These are phyloP conservation scores for Ischnus inquisitorius DNA, from an alignment of 2,888 invertebrate genomes.

Conservation along the genomic window DNA sequence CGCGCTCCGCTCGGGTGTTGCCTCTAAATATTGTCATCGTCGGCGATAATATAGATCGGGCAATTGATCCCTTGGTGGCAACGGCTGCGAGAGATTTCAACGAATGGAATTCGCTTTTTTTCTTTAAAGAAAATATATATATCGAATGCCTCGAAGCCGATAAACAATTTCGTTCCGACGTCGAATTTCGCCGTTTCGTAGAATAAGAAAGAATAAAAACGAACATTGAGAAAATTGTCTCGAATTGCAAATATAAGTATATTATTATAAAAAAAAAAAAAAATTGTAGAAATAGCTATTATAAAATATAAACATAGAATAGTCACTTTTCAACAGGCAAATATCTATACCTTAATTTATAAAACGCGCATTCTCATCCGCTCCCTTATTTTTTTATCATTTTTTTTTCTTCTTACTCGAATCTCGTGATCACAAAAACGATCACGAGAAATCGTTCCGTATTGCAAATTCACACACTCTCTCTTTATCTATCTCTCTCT, in stretches of 20 bases:
- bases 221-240: conserved; percentile 64
- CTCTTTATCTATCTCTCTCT: neutral
- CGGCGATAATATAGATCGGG: conserved; percentile 69
- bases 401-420: conserved; percentile 71
- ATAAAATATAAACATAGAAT: conserved; percentile 83
- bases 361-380: conserved; percentile 72
- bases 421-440: conserved; percentile 63
- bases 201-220: conserved; percentile 67
- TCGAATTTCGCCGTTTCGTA: conserved; percentile 42
- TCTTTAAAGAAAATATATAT: conserved; percentile 15
- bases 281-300: conserved; percentile 80
- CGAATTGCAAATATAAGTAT: conserved; percentile 74
- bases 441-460: conserved; percentile 64
- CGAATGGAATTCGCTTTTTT: neutral
- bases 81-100: neutral
- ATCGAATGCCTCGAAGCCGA: conserved; percentile 21
- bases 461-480: conserved; percentile 58
- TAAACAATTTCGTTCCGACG: conserved; percentile 55
- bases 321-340: conserved; percentile 81
- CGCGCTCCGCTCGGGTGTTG: neutral
- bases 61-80: neutral
- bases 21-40: conserved; percentile 80
- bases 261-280: conserved; percentile 71
- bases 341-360: conserved; percentile 79
- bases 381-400: conserved; percentile 65